Conservation (phyloP, 2,113 vertebrate genomes). For the Corydoras sp. region DNA sequence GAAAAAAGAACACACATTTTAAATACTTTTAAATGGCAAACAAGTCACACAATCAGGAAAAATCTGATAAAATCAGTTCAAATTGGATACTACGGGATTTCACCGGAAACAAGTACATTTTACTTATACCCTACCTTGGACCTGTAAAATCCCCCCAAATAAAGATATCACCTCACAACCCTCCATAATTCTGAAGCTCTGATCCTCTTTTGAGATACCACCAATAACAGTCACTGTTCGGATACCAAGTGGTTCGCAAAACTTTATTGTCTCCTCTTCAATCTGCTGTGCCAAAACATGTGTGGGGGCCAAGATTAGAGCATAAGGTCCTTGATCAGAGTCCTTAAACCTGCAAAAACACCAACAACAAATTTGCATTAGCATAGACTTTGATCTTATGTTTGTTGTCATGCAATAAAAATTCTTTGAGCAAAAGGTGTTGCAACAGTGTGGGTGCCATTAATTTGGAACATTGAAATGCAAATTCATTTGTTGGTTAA, state of each 20-base stretch:
- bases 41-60: too few species aligned
- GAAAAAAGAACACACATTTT: not conserved
- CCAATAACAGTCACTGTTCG: conserved; percentile 95
- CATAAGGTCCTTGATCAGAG: conserved; percentile 94
- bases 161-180: conserved; percentile 82
- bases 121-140: not conserved
- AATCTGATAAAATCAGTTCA: too few species aligned
- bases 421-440: not conserved
- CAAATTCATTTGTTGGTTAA: too few species aligned
- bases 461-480: too few species aligned
- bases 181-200: conserved; percentile 94
- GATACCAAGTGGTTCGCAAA: conserved; percentile 92
- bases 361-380: too few species aligned
- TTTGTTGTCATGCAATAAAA: not conserved
- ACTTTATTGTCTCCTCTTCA: conserved; percentile 96
- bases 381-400: too few species aligned
- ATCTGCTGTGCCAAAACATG: conserved; percentile 98
- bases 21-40: not conserved
- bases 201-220: conserved; percentile 95
- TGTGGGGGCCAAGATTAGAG: conserved; percentile 92
- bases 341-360: conserved; percentile 81
- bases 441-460: too few species aligned
- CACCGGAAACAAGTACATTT: too few species aligned
- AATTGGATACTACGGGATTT: too few species aligned
- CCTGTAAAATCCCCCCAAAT: not conserved